These are phyloP conservation scores for Ctenopoma kingsleyae DNA, from an alignment of 2,797 vertebrate species.

Conservation along the genomic window DNA sequence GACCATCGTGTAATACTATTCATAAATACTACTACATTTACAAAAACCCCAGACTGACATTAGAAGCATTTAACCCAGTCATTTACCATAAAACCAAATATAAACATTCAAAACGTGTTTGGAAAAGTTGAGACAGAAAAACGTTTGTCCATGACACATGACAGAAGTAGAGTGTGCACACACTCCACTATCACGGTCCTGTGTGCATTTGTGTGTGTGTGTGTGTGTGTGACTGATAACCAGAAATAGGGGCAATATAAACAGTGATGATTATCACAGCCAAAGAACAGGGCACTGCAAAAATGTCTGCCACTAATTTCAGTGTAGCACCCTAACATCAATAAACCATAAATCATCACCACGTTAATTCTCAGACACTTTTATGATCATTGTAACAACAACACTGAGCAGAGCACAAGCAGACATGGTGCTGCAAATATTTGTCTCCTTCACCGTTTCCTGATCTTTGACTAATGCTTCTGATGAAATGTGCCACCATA, in stretches of 20 bases:
- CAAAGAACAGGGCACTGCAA: slow-evolving; percentile 17
- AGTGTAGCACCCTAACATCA: neutral
- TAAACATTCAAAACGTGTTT: neutral
- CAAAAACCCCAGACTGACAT: too few relatives aligned
- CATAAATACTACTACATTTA: too few relatives aligned
- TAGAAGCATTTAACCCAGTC: too few relatives aligned
- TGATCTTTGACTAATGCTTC: neutral
- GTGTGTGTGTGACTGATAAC: too few relatives aligned
- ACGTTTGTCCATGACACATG: neutral
- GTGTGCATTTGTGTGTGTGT: slow-evolving; percentile 25
- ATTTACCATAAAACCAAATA: neutral
- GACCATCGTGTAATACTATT: too few relatives aligned
- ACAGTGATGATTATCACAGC: slow-evolving; percentile 48
- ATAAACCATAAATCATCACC: neutral
- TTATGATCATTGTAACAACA: neutral
- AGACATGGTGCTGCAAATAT: neutral
- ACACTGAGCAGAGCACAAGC: neutral
- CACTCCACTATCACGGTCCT: neutral
- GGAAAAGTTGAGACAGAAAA: too few relatives aligned
- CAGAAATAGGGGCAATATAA: slow-evolving; percentile 56
- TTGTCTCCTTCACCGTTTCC: neutral
- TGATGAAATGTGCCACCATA: neutral
- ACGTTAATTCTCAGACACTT: too few relatives aligned
- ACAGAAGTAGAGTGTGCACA: neutral
- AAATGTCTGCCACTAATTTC: neutral